Conservation (phyloP, 2,888 invertebrate genomes). For the Subacronicta megacephala region DNA sequence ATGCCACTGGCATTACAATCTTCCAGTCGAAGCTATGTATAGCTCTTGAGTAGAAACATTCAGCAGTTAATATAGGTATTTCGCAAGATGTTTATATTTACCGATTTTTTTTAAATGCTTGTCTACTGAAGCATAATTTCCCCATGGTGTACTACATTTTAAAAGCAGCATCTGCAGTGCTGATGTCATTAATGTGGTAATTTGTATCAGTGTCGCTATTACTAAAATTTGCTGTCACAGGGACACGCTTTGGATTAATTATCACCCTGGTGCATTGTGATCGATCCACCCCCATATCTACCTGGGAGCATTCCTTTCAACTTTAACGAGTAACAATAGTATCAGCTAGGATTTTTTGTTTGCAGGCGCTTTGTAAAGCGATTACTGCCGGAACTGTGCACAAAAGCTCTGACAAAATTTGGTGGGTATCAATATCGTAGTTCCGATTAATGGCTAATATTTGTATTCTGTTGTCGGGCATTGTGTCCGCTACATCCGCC, state of each 20-base stretch:
- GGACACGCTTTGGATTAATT: slow-evolving; percentile 73
- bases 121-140: slow-evolving; percentile 22
- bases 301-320: slow-evolving; percentile 80
- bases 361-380: slow-evolving; percentile 74
- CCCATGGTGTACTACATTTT: slow-evolving; percentile 57
- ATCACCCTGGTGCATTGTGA: slow-evolving; percentile 69
- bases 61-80: slow-evolving; percentile 60
- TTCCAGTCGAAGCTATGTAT: slow-evolving; percentile 59
- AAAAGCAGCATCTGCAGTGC: slow-evolving; percentile 59
- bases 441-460: slow-evolving; percentile 86
- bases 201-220: slow-evolving; percentile 72
- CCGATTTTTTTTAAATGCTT: slow-evolving; percentile 20
- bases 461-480: slow-evolving; percentile 80
- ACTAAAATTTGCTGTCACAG: slow-evolving; percentile 71
- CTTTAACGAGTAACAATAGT: slow-evolving; percentile 75
- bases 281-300: slow-evolving; percentile 78
- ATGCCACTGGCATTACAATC: slow-evolving; percentile 75
- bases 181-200: slow-evolving; percentile 69
- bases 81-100: neutral
- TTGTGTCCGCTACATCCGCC: slow-evolving; percentile 79
- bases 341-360: slow-evolving; percentile 72
- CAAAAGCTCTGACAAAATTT: slow-evolving; percentile 83
- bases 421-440: slow-evolving; percentile 84
- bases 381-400: slow-evolving; percentile 85
- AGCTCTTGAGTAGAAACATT: slow-evolving; percentile 62